A percentile compares a stretch with the other conserved stretches of the same genome.
These are phyloP conservation scores for Asarcornis scutulata DNA, from an alignment of 2,113 vertebrate species.

Conservation along the genomic window DNA sequence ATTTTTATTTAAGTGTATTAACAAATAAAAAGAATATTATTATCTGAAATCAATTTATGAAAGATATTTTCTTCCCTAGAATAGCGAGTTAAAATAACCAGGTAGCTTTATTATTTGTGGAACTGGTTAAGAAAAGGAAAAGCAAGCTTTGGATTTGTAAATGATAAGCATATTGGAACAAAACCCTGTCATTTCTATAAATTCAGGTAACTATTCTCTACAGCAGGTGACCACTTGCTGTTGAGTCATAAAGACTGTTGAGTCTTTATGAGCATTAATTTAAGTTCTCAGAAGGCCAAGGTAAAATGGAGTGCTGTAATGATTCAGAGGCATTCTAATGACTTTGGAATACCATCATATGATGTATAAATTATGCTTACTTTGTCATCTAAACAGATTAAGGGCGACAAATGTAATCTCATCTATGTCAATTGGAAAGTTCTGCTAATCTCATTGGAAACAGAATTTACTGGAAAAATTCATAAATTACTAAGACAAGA, in stretches of 20 bases:
- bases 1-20: neutral
- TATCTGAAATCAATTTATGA: neutral
- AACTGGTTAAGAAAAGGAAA: neutral
- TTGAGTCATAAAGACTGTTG: neutral
- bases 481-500: neutral
- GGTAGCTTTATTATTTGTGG: neutral
- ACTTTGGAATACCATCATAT: neutral
- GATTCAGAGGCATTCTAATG: neutral
- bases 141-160: neutral
- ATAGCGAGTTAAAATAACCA: neutral
- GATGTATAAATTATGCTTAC: neutral
- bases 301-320: neutral
- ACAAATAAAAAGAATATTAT: neutral
- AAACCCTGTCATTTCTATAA: neutral
- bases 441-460: neutral
- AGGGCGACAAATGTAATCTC: neutral
- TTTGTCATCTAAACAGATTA: constrained; percentile 2
- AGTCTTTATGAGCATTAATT: neutral
- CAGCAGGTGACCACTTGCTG: neutral
- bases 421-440: neutral
- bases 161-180: accelerated
- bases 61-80: accelerated
- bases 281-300: neutral
- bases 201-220: neutral
- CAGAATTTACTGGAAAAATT: neutral